Base-by-base conservation (phyloP, 2,797 vertebrate species). In the Centroberyx gerrardi region DNA sequence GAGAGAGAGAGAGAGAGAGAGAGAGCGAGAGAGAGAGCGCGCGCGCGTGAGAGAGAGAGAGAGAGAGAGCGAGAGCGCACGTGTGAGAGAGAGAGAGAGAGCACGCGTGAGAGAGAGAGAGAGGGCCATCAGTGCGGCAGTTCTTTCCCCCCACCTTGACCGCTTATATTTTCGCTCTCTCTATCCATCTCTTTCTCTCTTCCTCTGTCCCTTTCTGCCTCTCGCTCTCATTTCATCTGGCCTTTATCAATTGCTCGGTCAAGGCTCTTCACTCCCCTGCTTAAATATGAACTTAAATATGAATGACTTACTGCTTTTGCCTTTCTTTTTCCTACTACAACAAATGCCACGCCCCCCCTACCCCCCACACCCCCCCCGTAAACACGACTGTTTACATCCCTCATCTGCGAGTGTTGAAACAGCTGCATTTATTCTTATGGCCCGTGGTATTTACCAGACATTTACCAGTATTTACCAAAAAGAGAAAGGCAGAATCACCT, bases 101-200 rank as follows among this genome's bases (percentile, higher is more conserved):
- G 54, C n/a, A n/a, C n/a, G n/a, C n/a, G n/a, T n/a, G n/a, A 48
- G 27, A 27, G 33, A 62, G 38, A 18, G 67, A 12, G 18, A 38
- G 3, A 59, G n/a, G 29, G 18, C 44, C 62, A 80, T 74, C 66
- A 53, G 68, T 62, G 51, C 70, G 66, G 80, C 69, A 74, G 27
- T 55, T 79, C 58, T 63, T 73, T 71, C 58, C 55, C 29, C 42
- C 17, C 84, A 82, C 76, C 68, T 87, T 81, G 74, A 86, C 33
- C 29, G 36, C 71, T 82, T 60, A 61, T 67, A 68, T 49, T 18
- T 18, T 40, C 42, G 77, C 8, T 60, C 22, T 75, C 46, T 76
- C n/a, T 60, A 27, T 40, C 18, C 74, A 29, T 67, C 31, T 74
- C 62, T 60, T 4, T 48, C 38, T 74, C 48, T 80, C 42, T 55